Evolutionary conservation across 2,888 invertebrate species (phyloP), one percentile per base, ranked within the genome.

Genomic region (Gonocerus acuteangulatus): DNA sequence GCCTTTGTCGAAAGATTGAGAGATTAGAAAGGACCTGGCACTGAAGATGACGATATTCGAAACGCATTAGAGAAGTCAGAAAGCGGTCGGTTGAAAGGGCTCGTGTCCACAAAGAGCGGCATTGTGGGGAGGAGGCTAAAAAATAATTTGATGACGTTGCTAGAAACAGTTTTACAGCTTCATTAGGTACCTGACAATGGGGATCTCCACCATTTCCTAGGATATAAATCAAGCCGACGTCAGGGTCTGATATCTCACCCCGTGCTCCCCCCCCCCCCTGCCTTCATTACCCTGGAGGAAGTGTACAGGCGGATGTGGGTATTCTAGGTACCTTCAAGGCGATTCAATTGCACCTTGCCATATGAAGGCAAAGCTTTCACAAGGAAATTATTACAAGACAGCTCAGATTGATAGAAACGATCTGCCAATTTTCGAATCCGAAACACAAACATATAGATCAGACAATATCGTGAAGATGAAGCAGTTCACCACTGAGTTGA

Each of bases 71-170:
- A 45, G 27, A 15, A 16, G 42, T n/a, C n/a, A n/a, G n/a, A n/a
- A n/a, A n/a, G 19, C 36, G n/a, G 13, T 18, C 34, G 32, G n/a
- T 4, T 42, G 42, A 42, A 51, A 51, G 34, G 51, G 51, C 47
- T 58, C 59, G 36, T 36, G 32, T 32, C 49, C 51, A 57, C 58
- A 62, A 62, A 62, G 62, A 62, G 59, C 45, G 32, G 27, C 51
- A 34, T 51, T 51, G 51, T 51, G 27, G 52, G 36, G n/a, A 18
- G 32, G 34, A 45, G 45, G 36, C 57, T 59, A 59, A 62, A 59
- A 62, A 62, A 62, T 62, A 58, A 62, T 59, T 62, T 62, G 62
- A 62, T 62, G 62, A 62, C 62, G 27, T 23, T 42, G 62, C 62
- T 59, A 36, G 51, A 62, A 62, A 51, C 58, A 51, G 51, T 58